Conservation (phyloP, 2,797 vertebrate genomes). For the Setipinna tenuifilis region DNA sequence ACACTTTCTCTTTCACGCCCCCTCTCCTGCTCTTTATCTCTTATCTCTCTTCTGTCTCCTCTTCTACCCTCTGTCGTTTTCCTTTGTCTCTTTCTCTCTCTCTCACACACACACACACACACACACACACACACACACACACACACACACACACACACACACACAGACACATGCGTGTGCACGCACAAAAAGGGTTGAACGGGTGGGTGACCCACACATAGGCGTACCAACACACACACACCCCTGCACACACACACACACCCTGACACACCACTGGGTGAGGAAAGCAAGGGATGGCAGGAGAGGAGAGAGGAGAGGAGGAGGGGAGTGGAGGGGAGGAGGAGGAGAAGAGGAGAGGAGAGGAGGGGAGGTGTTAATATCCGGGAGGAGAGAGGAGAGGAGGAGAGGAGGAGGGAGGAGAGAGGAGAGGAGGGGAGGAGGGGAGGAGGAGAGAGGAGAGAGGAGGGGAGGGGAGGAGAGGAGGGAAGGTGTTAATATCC, state of each 20-base stretch:
- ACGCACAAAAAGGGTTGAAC: neutral
- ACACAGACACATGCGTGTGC: neutral
- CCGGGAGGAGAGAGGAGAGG: no score
- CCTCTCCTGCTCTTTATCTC: no score
- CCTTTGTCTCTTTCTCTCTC: conserved; percentile 20
- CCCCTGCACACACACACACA: neutral
- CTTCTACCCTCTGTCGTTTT: conserved; percentile 14
- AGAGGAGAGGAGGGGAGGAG: neutral
- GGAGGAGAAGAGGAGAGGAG: no score
- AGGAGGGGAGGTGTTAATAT: neutral
- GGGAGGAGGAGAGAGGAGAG: neutral
- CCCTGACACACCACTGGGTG: neutral
- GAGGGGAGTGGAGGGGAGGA: neutral
- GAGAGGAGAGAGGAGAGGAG: neutral
- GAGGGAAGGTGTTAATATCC: neutral
- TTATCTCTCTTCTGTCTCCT: neutral
- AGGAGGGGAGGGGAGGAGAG: no score
- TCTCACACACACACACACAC: neutral
- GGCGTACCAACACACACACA: conserved; percentile 41
- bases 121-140: no score
- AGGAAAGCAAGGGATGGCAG: neutral
- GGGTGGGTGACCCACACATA: neutral
- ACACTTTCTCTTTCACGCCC: no score
- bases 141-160: neutral
- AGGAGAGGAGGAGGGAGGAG: no score